phyloP scores from a whole-genome alignment of 2,797 vertebrate species.

The Heteromormyrus szaboi region DNA sequence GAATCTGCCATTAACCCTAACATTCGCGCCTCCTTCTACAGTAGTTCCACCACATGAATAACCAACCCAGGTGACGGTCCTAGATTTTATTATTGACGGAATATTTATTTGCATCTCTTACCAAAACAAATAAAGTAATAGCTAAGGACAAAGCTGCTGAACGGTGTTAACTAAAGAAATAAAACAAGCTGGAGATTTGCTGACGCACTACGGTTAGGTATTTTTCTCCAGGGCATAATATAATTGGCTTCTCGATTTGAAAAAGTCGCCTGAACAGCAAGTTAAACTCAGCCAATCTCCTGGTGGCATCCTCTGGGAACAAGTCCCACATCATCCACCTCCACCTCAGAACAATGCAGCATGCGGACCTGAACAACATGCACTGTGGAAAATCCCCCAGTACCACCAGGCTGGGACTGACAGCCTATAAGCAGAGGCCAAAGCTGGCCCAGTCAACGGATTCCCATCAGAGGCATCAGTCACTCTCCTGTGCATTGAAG shows the following conservation, averaged over 20 bases:
- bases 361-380: background rate
- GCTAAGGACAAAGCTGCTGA: background rate
- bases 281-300: background rate
- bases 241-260: background rate
- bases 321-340: background rate
- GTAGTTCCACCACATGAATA: background rate
- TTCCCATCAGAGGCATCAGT: background rate
- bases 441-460: background rate
- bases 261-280: background rate
- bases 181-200: background rate
- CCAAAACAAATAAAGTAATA: background rate
- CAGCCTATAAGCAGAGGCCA: background rate
- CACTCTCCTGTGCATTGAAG: background rate
- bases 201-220: background rate
- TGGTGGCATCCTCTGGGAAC: background rate
- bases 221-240: background rate
- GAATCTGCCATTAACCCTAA: background rate
- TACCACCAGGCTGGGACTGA: background rate
- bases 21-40: background rate
- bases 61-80: background rate
- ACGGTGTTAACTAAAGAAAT: background rate
- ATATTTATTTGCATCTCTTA: background rate
- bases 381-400: background rate
- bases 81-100: background rate
- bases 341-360: background rate